These are phyloP conservation scores for Bombus pyrosoma DNA, from an alignment of 1,140 invertebrate genomes.

Conservation along the genomic window DNA sequence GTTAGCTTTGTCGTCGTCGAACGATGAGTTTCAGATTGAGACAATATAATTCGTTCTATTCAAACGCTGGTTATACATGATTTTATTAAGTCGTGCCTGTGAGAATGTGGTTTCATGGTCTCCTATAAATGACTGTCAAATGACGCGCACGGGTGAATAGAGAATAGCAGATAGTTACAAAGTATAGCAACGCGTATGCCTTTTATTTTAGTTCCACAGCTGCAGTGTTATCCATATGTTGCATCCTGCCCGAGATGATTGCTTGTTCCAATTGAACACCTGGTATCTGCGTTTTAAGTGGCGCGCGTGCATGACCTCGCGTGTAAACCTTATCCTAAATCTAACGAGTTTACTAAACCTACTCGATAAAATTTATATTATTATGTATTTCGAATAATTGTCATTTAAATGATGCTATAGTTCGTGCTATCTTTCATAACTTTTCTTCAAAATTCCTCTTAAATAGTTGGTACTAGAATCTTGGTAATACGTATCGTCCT, in stretches of 20 bases:
- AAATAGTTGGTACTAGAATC: no score
- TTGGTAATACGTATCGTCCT: no score
- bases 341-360: no score
- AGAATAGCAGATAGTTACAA: not conserved
- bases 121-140: not conserved
- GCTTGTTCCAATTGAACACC: slow-evolving; percentile 5
- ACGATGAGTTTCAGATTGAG: not conserved
- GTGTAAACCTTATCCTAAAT: not conserved
- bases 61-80: not conserved
- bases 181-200: not conserved
- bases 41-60: slow-evolving; percentile 26
- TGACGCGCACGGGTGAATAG: no score
- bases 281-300: not conserved
- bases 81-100: not conserved
- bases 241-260: not conserved
- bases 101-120: not conserved
- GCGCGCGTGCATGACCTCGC: not conserved
- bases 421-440: not conserved
- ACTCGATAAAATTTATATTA: not conserved
- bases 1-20: slow-evolving; percentile 13
- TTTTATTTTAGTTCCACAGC: slow-evolving; percentile 12
- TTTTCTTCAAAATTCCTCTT: no score
- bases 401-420: not conserved
- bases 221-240: not conserved
- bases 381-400: not conserved